These are phyloP conservation scores for Hydrotaea diabolus DNA, from an alignment of 2,888 invertebrate species.

Conservation along the genomic window DNA sequence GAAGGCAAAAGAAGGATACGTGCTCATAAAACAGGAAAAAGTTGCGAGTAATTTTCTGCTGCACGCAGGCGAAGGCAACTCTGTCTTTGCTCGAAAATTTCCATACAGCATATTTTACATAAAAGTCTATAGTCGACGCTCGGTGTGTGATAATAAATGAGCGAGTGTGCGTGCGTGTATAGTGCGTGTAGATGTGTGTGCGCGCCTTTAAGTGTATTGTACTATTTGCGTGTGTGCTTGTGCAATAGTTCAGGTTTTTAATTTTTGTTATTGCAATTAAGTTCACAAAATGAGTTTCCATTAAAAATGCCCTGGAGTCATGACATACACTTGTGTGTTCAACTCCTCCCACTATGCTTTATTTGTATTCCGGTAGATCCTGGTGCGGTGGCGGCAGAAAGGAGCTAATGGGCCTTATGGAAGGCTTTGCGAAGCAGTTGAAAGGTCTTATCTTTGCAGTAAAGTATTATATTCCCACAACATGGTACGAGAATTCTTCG, in stretches of 20 bases:
- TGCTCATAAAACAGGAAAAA: conserved; percentile 17
- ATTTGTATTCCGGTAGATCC: conserved; percentile 10
- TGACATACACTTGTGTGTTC: conserved; percentile 41
- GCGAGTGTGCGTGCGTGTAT: conserved; percentile 25
- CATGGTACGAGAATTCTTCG: too few species aligned
- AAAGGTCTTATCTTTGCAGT: too few species aligned
- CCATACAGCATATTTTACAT: conserved; percentile 30
- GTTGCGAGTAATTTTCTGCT: background rate
- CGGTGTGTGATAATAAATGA: conserved; percentile 43
- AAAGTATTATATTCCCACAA: too few species aligned
- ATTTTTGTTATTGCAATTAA: conserved; percentile 68
- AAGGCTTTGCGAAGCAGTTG: too few species aligned
- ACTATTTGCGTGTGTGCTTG: conserved; percentile 23
- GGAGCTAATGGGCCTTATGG: too few species aligned
- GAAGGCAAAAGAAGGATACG: background rate
- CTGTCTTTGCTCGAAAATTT: background rate
- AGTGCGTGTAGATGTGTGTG: conserved; percentile 32
- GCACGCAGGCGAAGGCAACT: background rate
- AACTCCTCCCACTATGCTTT: background rate
- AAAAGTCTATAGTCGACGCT: background rate
- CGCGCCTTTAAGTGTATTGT: conserved; percentile 19
- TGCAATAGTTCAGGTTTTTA: conserved; percentile 50
- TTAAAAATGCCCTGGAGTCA: conserved; percentile 69
- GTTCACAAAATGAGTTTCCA: conserved; percentile 68
- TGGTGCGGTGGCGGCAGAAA: too few species aligned